phyloP scores from a whole-genome alignment of 2,113 vertebrate species.

The Nanorana parkeri region DNA sequence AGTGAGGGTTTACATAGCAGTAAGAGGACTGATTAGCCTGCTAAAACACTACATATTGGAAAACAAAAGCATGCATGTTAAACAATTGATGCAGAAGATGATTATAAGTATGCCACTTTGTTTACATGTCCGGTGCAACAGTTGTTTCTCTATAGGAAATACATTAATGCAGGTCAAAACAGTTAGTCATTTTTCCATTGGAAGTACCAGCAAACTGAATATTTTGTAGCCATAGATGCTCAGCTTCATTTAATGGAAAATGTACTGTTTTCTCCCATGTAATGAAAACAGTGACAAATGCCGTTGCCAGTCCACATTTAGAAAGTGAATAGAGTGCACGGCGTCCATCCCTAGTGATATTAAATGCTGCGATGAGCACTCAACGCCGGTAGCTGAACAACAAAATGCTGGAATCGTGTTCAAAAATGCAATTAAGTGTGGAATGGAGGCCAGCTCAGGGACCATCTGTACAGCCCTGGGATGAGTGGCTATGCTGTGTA shows the following conservation, averaged over 20 bases:
- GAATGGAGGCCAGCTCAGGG: conserved; percentile 28
- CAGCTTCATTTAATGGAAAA: neutral
- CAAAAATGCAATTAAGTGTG: conserved; percentile 36
- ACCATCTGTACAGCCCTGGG: conserved; percentile 26
- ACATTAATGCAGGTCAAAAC: too few relatives aligned
- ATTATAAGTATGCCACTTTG: too few relatives aligned
- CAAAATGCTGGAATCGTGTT: conserved; percentile 10
- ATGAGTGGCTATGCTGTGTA: neutral
- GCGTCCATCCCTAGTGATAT: conserved; percentile 5
- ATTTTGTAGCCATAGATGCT: too few relatives aligned
- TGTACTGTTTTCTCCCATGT: neutral
- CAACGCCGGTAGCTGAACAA: conserved; percentile 15
- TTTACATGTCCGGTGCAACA: too few relatives aligned
- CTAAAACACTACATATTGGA: too few relatives aligned
- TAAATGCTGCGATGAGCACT: conserved; percentile 1
- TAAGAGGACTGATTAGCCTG: too few relatives aligned
- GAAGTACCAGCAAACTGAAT: too few relatives aligned
- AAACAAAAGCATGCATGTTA: too few relatives aligned
- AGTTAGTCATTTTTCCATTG: too few relatives aligned
- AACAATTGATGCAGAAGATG: too few relatives aligned
- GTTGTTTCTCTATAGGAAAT: too few relatives aligned
- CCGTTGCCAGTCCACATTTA: neutral
- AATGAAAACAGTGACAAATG: neutral
- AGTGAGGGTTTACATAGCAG: too few relatives aligned
- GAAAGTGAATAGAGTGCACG: neutral